Evolutionary conservation across 1,140 invertebrate genomes (phyloP), one percentile per base, ranked within the genome.

Genomic region (Bombus sylvicola): DNA sequence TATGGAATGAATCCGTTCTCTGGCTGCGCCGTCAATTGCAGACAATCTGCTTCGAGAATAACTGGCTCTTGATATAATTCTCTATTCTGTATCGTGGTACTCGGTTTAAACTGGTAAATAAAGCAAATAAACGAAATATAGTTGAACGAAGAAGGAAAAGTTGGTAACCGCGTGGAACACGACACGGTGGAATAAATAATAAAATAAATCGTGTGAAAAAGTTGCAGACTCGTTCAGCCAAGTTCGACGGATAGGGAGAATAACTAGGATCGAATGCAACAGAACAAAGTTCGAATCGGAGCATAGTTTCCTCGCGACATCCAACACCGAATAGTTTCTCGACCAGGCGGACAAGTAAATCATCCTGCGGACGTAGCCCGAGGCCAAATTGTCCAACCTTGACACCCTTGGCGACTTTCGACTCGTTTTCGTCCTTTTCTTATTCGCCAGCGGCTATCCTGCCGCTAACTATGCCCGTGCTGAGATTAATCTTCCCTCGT

Each of bases 371-470:
- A 41, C 59, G 64, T 31, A 69, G 34, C 71, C 64, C 34, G 82
- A 37, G 75, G 64, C 66, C 37, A 71, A 84, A 84, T 84, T 47
- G 47, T 9, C 53, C 41, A 84, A 79, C 82, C 82, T 84, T 84
- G 82, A 84, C 82, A 84, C 76, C 47, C 37, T 84, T 84, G 47
- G 66, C 66, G 66, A 84, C 76, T 84, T 84, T 84, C 75, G 82
- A 71, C 82, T 79, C 37, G 28, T 79, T 71, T 69, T 72, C 75
- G 37, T 69, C 53, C 43, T 84, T 71, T 84, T 47, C 28, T 41
- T 71, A 15, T 31, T 69, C 37, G 37, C 43, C 34, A n/a, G 8
- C 13, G 57, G 71, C 43, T 28, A 57, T 13, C 73, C 28, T 22
- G 12, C 5, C 13, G 41, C 8, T 15, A 0, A 34, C 62, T 12